Conservation (phyloP, 1,140 invertebrate species). For the Drosophila arizonae region DNA sequence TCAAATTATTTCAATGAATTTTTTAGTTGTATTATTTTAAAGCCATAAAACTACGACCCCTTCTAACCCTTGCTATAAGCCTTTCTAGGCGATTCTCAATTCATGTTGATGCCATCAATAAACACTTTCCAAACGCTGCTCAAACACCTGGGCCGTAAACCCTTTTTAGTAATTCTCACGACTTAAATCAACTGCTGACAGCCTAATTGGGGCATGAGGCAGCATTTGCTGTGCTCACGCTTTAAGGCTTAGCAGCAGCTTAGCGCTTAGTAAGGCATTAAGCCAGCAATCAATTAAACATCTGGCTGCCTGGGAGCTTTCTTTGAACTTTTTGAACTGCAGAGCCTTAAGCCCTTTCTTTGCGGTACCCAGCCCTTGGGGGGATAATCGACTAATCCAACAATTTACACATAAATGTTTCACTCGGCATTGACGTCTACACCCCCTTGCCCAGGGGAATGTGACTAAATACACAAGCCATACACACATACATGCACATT, state of each 20-base stretch:
- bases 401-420: conserved; percentile 49
- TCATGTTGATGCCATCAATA: background rate
- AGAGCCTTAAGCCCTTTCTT: conserved; percentile 26
- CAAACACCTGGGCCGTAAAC: background rate
- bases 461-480: conserved; percentile 30
- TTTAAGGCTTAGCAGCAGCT: conserved; percentile 25
- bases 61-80: background rate
- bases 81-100: background rate
- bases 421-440: conserved; percentile 35
- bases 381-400: conserved; percentile 44
- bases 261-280: conserved; percentile 18
- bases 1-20: too few species aligned
- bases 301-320: conserved; percentile 8
- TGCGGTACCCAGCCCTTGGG: conserved; percentile 9
- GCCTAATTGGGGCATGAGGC: background rate
- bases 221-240: conserved; percentile 4
- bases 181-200: conserved; percentile 1
- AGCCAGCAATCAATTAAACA: conserved; percentile 36
- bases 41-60: too few species aligned
- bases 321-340: conserved; percentile 21
- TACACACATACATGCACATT: conserved; percentile 15
- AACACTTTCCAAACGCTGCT: background rate
- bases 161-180: background rate
- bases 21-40: too few species aligned
- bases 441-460: conserved; percentile 6